A percentile compares a stretch with the other conserved stretches of the same genome.
phyloP scores from a whole-genome alignment of 2,113 vertebrate species.

The Melanerpes aurifrons region DNA sequence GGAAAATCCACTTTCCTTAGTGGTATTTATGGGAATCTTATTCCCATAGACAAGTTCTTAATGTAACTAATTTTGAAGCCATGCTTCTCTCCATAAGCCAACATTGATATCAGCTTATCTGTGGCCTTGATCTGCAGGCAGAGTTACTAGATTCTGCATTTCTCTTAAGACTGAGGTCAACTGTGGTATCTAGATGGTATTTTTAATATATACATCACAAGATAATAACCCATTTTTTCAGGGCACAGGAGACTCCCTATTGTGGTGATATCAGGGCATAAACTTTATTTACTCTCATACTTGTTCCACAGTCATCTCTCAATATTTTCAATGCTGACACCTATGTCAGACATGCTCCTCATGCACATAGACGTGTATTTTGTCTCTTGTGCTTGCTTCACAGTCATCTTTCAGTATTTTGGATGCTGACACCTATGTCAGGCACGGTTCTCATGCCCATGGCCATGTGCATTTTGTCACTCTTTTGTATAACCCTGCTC shows the following conservation, averaged over 20 bases:
- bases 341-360: background rate
- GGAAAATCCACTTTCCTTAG: background rate
- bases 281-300: background rate
- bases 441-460: fast-evolving
- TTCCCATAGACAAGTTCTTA: background rate
- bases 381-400: background rate
- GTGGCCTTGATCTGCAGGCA: background rate
- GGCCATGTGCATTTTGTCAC: background rate
- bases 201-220: background rate
- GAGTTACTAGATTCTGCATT: background rate
- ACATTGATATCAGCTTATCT: background rate
- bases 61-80: background rate
- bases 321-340: background rate
- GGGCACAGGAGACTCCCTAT: background rate
- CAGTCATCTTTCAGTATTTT: background rate
- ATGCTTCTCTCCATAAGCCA: background rate
- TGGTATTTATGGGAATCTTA: background rate
- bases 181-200: background rate
- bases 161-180: background rate
- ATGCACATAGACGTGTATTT: background rate
- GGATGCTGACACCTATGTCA: background rate
- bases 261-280: background rate
- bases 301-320: background rate
- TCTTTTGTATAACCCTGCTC: background rate
- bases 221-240: background rate